Evolutionary conservation across 2,888 invertebrate species (phyloP).

Genomic region (Melieria picta): DNA sequence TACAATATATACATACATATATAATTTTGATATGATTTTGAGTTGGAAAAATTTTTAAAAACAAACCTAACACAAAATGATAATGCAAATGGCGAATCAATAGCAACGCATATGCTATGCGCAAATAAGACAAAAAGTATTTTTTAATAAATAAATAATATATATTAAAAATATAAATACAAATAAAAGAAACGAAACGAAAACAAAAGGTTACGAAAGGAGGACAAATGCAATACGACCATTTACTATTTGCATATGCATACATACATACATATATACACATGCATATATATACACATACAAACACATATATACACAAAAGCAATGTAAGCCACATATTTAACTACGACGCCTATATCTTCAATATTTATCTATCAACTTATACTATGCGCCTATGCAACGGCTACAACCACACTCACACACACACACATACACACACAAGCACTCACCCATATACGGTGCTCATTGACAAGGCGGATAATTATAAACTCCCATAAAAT

Average conservation of each 20-base stretch:
- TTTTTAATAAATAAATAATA: background rate
- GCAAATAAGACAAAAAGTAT: conserved; percentile 1
- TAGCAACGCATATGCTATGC: background rate
- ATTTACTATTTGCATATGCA: conserved; percentile 4
- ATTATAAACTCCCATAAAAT: no score
- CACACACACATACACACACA: no score
- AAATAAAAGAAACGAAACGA: no score
- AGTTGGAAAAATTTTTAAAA: background rate
- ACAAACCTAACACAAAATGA: background rate
- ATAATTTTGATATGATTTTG: conserved; percentile 20
- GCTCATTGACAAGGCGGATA: no score
- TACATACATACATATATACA: background rate
- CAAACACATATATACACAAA: background rate
- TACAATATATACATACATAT: conserved; percentile 8
- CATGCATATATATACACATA: background rate
- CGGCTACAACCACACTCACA: no score
- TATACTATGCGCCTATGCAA: no score
- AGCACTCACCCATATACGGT: no score
- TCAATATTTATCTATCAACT: no score
- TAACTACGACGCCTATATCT: no score
- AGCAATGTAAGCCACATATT: no score
- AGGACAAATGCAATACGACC: conserved; percentile 9
- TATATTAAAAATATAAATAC: no score
- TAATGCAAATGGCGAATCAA: background rate
- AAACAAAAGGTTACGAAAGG: no score